A percentile compares a stretch with the other conserved stretches of the same genome.
Evolutionary conservation across 1,140 invertebrate genomes (phyloP).

Genomic region (Pachypeltis micranthus): DNA sequence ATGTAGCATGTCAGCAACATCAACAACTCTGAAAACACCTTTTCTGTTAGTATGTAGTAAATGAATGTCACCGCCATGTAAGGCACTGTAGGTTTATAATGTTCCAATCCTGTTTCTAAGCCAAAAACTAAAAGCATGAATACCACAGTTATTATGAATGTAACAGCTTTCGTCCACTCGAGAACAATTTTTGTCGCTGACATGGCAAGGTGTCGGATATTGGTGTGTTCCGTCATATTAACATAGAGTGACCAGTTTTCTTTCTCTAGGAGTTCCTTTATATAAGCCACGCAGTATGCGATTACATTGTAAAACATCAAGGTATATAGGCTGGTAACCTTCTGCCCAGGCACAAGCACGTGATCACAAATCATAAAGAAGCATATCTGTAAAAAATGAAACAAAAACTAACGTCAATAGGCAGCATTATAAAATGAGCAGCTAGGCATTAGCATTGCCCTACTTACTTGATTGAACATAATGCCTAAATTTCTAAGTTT

Average conservation of each 20-base stretch:
- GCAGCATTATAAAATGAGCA: constrained; percentile 1
- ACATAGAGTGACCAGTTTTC: constrained; percentile 65
- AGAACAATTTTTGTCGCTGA: constrained; percentile 66
- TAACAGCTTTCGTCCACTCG: constrained; percentile 70
- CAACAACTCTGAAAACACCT: constrained; percentile 52
- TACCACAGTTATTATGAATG: constrained; percentile 64
- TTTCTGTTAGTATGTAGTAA: constrained; percentile 62
- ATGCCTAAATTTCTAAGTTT: constrained; percentile 53
- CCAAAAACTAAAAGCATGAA: constrained; percentile 62
- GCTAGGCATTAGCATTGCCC: not conserved
- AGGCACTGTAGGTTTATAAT: constrained; percentile 52
- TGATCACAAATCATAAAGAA: constrained; percentile 61
- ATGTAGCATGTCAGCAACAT: constrained; percentile 42
- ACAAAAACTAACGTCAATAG: constrained; percentile 11
- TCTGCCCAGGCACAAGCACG: constrained; percentile 45
- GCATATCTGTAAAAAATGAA: constrained; percentile 44
- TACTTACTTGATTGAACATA: constrained; percentile 48
- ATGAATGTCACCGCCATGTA: constrained; percentile 52
- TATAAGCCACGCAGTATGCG: constrained; percentile 60
- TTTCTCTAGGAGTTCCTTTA: constrained; percentile 56
- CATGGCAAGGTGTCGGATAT: constrained; percentile 65
- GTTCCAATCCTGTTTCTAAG: constrained; percentile 57
- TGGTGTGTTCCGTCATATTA: constrained; percentile 54
- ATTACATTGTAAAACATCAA: constrained; percentile 71
- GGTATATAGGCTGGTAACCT: constrained; percentile 56